Conservation (phyloP, 2,888 invertebrate species). For the Hanleya hanleyi region DNA sequence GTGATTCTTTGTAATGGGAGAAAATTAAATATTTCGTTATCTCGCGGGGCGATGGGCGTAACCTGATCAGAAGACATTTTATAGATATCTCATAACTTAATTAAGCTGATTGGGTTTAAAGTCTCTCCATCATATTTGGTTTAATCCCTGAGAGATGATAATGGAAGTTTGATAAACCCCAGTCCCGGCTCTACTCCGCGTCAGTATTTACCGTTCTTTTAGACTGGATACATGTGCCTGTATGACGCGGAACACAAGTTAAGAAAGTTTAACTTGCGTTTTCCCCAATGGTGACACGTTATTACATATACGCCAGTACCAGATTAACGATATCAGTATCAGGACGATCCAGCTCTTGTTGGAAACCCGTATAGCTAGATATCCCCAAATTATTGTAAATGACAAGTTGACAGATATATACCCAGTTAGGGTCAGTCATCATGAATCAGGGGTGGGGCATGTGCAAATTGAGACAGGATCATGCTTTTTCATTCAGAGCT, state of each 20-base stretch:
- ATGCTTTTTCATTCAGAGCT: too few relatives aligned
- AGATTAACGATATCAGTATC: neutral
- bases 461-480: too few relatives aligned
- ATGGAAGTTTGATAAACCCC: neutral
- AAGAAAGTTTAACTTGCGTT: too few relatives aligned
- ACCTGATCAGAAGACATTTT: neutral
- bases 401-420: too few relatives aligned
- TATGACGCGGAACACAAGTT: too few relatives aligned
- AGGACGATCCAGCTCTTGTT: neutral
- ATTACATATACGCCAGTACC: too few relatives aligned
- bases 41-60: neutral
- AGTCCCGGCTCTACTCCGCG: neutral
- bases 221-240: too few relatives aligned
- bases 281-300: neutral
- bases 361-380: too few relatives aligned
- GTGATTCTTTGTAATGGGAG: constrained; percentile 5
- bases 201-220: too few relatives aligned
- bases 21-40: constrained; percentile 1
- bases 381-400: neutral
- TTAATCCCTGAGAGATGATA: neutral
- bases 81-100: constrained; percentile 1
- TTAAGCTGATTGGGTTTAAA: neutral
- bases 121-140: neutral
- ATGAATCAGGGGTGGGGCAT: neutral
- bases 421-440: too few relatives aligned